Base-by-base conservation (phyloP, 2,113 vertebrate species). In the Amphiprion percula region DNA sequence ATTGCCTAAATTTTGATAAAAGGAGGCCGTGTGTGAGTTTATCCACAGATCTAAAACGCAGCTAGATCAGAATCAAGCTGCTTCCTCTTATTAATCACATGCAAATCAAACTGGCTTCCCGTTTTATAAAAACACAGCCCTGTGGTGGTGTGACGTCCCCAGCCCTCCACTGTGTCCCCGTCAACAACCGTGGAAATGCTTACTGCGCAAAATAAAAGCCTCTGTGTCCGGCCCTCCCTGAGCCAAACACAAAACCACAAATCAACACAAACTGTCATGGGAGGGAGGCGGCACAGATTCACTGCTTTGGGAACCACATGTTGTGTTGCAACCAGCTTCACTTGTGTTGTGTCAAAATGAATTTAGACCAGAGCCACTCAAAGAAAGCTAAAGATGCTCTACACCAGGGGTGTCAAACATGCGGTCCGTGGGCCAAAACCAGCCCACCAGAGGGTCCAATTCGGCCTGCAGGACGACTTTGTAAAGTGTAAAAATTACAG, bases 151-250 rank as follows among this genome's bases (percentile, higher is more conserved):
- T 56, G 47, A 78, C 21, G 2, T 50, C 70, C 37, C 52, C 65
- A n/a, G 37, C 65, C 39, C 47, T 55, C 28, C 28, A 1, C 76
- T 59, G 44, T 41, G 73, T 59, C 54, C 58, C 72, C 8, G 37
- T 72, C 77, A 87, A 82, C 87, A 85, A 59, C 39, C 10, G 21
- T 58, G 59, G 78, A 91, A 91, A 83, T 55, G 90, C 92, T 89
- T 71, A 92, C 80, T 79, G 68, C 39, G 84, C 88, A 86, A 56
- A 91, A 63, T 15, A 55, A 90, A 89, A 56, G 24, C 65, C 62
- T 41, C 49, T 1, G 10, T 46, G 75, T 50, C 41, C 37, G 47
- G 53, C 58, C 65, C 64, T 83, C 87, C 68, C 71, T 79, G 78
- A 46, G 73, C 79, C 76, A 68, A 79, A 79, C 63, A 85, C 44